phyloP scores from a whole-genome alignment of 2,113 vertebrate species.

The Malurus cyaneus region DNA sequence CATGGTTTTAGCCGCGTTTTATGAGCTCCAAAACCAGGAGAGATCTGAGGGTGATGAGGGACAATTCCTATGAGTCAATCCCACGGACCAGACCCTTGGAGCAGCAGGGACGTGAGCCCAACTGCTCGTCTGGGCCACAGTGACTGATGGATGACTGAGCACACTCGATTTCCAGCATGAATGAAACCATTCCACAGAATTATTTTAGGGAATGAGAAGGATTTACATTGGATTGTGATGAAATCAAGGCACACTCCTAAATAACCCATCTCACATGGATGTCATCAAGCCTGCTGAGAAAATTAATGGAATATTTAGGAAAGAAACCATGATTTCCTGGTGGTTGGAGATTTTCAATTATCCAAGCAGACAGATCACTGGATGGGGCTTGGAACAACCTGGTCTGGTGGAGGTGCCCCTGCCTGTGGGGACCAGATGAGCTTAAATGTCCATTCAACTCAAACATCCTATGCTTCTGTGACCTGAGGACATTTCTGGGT shows the following conservation, averaged over 20 bases:
- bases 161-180: background rate
- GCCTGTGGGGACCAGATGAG: background rate
- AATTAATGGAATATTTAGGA: background rate
- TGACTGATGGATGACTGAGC: background rate
- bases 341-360: background rate
- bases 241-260: background rate
- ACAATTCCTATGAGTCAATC: background rate
- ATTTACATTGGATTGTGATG: accelerated
- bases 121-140: background rate
- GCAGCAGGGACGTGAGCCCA: background rate
- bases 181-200: background rate
- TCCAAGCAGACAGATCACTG: background rate
- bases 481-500: background rate
- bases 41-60: background rate
- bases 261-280: background rate
- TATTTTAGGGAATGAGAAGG: background rate
- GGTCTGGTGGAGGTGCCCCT: background rate
- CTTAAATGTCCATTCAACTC: background rate
- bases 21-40: background rate
- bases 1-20: background rate
- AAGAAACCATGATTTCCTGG: background rate
- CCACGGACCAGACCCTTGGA: background rate
- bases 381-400: background rate
- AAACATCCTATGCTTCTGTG: background rate
- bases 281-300: background rate